Conservation (phyloP, 2,888 invertebrate genomes). For the Melieria omissa region DNA sequence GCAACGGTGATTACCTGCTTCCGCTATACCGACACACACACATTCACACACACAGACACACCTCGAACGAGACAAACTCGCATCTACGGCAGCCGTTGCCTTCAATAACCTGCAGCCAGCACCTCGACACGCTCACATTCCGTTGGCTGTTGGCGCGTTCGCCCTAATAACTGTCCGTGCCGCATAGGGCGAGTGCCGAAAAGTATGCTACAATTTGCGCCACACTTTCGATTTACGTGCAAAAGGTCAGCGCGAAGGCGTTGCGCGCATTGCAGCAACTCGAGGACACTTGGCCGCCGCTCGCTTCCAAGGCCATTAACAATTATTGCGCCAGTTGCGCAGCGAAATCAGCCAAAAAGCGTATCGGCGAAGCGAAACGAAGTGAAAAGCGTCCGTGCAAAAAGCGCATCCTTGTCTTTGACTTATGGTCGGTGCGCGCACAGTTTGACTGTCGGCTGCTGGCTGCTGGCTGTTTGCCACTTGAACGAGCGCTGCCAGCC, state of each 20-base stretch:
- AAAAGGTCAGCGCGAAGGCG: constrained; percentile 23
- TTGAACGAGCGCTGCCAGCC: neutral
- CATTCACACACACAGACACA: neutral
- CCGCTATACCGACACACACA: neutral
- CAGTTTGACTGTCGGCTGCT: neutral
- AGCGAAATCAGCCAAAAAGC: too few relatives aligned
- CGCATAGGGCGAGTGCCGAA: neutral
- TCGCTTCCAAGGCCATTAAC: constrained; percentile 24
- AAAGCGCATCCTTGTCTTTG: neutral
- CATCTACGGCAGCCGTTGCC: neutral
- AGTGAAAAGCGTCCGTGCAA: neutral
- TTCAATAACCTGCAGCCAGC: neutral
- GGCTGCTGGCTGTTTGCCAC: neutral
- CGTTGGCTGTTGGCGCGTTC: neutral
- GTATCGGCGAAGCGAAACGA: neutral
- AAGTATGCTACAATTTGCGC: constrained; percentile 14
- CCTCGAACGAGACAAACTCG: neutral
- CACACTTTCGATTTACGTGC: constrained; percentile 21
- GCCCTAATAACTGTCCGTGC: neutral
- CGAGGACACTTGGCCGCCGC: too few relatives aligned
- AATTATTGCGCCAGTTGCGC: constrained; percentile 12
- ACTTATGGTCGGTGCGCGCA: neutral
- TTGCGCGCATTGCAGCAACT: neutral
- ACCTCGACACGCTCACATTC: neutral
- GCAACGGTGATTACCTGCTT: constrained; percentile 27